Conservation (phyloP, 2,888 invertebrate genomes). For the Cephus pulcher region DNA sequence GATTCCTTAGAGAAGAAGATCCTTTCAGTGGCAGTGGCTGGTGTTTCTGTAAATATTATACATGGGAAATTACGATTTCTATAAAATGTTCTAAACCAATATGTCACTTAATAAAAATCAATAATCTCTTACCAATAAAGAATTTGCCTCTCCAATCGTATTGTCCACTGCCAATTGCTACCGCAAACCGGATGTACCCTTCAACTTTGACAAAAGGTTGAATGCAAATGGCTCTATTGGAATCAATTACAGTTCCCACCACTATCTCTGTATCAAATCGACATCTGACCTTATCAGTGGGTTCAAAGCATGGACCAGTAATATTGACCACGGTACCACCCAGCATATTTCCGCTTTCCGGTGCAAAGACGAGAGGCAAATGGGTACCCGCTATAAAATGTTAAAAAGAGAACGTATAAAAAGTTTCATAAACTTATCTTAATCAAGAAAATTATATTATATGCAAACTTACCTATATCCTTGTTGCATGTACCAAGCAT, state of each 20-base stretch:
- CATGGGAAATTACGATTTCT: not conserved
- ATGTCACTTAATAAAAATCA: not conserved
- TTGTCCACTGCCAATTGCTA: conserved; percentile 84
- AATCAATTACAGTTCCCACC: conserved; percentile 80
- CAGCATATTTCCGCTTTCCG: conserved; percentile 96
- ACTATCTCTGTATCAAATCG: conserved; percentile 87
- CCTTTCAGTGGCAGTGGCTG: conserved; percentile 86
- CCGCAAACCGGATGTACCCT: conserved; percentile 88
- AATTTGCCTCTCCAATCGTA: conserved; percentile 92
- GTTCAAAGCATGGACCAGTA: conserved; percentile 93
- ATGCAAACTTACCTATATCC: conserved; percentile 76
- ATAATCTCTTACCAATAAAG: conserved; percentile 82
- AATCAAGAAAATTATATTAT: not conserved
- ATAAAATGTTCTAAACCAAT: not conserved
- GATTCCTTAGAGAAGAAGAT: conserved; percentile 83
- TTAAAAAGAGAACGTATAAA: not conserved
- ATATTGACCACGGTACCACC: conserved; percentile 97
- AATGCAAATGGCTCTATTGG: conserved; percentile 88
- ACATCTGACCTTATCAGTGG: conserved; percentile 81
- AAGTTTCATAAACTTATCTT: not conserved
- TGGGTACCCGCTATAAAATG: conserved; percentile 78
- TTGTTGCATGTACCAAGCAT: conserved; percentile 93
- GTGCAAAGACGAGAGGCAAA: conserved; percentile 87
- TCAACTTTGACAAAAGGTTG: conserved; percentile 89
- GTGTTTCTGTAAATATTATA: conserved; percentile 76